Percentiles rank a stretch among this genome's conserved stretches.
These are phyloP conservation scores for Nettapus auritus DNA, from an alignment of 2,113 vertebrate genomes.

Conservation along the genomic window DNA sequence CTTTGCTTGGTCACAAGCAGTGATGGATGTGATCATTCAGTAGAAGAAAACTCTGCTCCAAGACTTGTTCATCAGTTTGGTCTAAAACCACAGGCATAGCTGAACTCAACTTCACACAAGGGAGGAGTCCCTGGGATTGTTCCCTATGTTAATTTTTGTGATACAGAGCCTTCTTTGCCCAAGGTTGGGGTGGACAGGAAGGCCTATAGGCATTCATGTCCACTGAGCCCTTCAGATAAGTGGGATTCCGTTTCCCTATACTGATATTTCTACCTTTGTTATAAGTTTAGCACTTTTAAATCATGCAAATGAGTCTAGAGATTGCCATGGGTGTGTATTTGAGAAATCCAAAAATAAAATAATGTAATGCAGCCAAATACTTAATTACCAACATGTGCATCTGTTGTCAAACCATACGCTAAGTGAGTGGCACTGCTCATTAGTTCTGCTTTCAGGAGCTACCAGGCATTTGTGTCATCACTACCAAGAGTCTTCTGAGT, in stretches of 20 bases:
- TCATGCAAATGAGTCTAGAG: conserved; percentile 31
- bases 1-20: not conserved
- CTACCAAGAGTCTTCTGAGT: conserved; percentile 69
- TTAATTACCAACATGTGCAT: conserved; percentile 72
- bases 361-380: conserved; percentile 67
- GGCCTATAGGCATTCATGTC: not conserved
- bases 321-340: conserved; percentile 42
- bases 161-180: not conserved
- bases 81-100: not conserved
- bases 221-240: not conserved
- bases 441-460: conserved; percentile 74
- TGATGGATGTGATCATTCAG: not conserved
- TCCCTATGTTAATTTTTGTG: not conserved
- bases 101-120: not conserved
- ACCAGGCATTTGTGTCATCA: conserved; percentile 59
- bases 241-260: not conserved
- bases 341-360: conserved; percentile 72
- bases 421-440: conserved; percentile 71
- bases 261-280: conserved; percentile 31
- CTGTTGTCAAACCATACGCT: conserved; percentile 74
- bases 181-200: not conserved
- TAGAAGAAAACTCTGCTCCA: not conserved
- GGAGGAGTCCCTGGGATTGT: not conserved
- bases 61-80: not conserved
- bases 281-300: conserved; percentile 29